phyloP scores from a whole-genome alignment of 2,113 vertebrate genomes.

The Porphyrio hochstetteri region DNA sequence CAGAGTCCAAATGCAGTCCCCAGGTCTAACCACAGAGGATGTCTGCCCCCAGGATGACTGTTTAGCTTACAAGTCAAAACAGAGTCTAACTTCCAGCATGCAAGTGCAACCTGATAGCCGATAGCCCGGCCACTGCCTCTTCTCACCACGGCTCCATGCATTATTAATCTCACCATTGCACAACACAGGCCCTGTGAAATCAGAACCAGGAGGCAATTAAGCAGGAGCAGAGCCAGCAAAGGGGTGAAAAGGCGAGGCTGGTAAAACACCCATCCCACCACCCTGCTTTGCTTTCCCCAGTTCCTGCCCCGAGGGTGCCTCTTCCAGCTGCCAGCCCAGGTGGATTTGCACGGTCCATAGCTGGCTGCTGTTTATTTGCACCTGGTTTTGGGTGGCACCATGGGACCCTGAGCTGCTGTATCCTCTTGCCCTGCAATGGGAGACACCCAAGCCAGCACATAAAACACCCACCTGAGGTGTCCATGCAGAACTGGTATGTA shows the following conservation, averaged over 20 bases:
- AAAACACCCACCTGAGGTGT: not conserved
- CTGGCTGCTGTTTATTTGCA: not conserved
- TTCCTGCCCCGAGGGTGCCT: not conserved
- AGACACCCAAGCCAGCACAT: not conserved
- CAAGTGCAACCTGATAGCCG: not conserved
- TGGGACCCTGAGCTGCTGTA: not conserved
- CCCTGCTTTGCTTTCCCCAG: not conserved
- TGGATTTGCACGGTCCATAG: not conserved
- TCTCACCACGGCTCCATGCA: not conserved
- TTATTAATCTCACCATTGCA: constrained; percentile 11
- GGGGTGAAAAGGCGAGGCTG: not conserved
- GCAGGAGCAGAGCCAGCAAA: not conserved
- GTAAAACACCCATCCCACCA: not conserved
- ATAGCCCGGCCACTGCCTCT: not conserved
- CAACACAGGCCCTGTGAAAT: not conserved
- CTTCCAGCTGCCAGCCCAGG: not conserved
- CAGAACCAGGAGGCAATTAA: not conserved
- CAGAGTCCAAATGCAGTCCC: not conserved
- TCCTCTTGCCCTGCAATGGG: not conserved
- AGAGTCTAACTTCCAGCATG: not conserved
- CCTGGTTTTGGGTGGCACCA: not conserved
- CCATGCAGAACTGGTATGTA: not conserved
- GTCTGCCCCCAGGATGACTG: not conserved
- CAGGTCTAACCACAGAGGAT: constrained; percentile 53
- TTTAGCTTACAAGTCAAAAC: constrained; percentile 47